phyloP scores from a whole-genome alignment of 2,797 vertebrate genomes.

The Borostomias antarcticus region DNA sequence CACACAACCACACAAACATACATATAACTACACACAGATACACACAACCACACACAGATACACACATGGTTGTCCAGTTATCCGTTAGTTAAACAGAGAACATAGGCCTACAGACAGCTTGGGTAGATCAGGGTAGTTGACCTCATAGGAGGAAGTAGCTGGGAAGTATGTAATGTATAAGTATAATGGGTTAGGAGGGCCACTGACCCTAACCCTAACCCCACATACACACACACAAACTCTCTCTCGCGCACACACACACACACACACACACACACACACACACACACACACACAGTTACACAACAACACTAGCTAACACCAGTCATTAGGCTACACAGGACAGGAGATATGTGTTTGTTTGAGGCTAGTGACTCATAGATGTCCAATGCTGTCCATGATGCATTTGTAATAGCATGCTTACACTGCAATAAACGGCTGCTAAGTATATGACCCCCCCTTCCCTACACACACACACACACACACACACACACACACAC shows the following conservation, averaged over 20 bases:
- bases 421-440: slow-evolving; percentile 71
- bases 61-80: too few relatives aligned
- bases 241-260: slow-evolving; percentile 8
- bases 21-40: too few relatives aligned
- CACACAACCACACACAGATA: too few relatives aligned
- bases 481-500: slow-evolving; percentile 38
- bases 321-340: neutral
- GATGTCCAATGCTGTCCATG: slow-evolving; percentile 63
- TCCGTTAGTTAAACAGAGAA: too few relatives aligned
- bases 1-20: slow-evolving; percentile 38
- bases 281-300: slow-evolving; percentile 9
- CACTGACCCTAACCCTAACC: too few relatives aligned
- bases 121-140: too few relatives aligned
- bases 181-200: too few relatives aligned
- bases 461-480: too few relatives aligned
- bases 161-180: too few relatives aligned
- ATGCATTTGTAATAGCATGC: slow-evolving; percentile 76
- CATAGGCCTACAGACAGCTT: slow-evolving; percentile 42
- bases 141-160: too few relatives aligned
- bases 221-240: neutral
- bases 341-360: slow-evolving; percentile 55
- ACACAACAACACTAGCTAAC: neutral
- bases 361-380: slow-evolving; percentile 63
- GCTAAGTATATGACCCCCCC: slow-evolving; percentile 36
- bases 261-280: neutral